Evolutionary conservation across 1,140 invertebrate species (phyloP), one percentile per base, ranked within the genome.

Genomic region (Drosophila oshimai): DNA sequence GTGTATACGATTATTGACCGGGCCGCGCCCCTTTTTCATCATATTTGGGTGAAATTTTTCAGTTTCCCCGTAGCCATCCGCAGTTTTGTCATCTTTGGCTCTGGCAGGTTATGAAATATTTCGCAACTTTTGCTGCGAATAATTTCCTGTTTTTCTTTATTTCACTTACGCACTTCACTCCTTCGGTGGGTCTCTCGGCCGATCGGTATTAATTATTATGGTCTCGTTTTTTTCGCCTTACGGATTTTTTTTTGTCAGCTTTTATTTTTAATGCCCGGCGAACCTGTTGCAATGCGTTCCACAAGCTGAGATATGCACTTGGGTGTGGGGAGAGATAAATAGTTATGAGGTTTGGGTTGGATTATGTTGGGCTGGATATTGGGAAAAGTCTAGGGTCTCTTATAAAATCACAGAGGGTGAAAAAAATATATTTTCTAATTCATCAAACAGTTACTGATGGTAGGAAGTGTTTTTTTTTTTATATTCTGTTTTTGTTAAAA

Each of bases 101-200:
- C 34, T 67, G 60, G 45, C 78, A 60, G 54, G 62, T 84, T 86
- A 84, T 80, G 75, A 84, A 80, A 86, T 80, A 51, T 80, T 68
- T 74, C 57, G 68, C 77, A 76, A 76, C 58, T 60, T 68, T 64
- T 29, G 46, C 51, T 47, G 37, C 69, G 50, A 53, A 37, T 46
- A 73, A 77, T 86, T 84, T 86, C 80, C 81, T 87, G 80, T 86
- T 86, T 86, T 54, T 57, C 73, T 68, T 81, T 58, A 34, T 76
- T 83, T 79, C 26, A 67, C 47, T 86, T 81, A 80, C 80, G 81
- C 80, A 87, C 72, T 80, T 80, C 69, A 28, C 44, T 39, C 36
- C 57, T 49, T 49, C 44, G 47, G 53, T 58, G 46, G 74, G 76
- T 64, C 53, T 75, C 33, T 71, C 74, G 70, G 69, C 61, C 67